Conservation (phyloP, 2,113 vertebrate genomes). For the Cebidichthys violaceus region DNA sequence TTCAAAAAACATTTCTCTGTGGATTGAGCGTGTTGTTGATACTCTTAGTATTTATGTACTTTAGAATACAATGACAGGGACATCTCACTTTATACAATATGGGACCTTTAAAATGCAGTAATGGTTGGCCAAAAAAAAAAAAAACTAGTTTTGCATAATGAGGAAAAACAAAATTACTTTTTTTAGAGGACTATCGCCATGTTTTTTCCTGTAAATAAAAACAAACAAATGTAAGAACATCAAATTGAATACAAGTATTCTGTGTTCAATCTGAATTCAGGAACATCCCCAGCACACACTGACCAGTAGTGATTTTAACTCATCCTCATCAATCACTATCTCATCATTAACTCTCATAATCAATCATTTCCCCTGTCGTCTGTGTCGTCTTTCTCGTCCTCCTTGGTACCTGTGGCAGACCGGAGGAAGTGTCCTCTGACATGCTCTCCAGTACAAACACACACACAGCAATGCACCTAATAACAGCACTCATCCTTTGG, state of each 20-base stretch:
- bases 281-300: neutral
- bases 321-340: neutral
- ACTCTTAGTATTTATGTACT: too few relatives aligned
- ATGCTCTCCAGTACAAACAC: neutral
- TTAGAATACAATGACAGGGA: too few relatives aligned
- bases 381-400: conserved; percentile 1
- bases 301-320: neutral
- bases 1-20: too few relatives aligned
- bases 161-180: neutral
- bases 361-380: conserved; percentile 1
- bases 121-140: neutral
- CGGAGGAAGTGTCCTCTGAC: neutral
- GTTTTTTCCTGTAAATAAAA: neutral
- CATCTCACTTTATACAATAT: too few relatives aligned
- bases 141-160: neutral
- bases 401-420: neutral
- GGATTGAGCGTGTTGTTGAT: too few relatives aligned
- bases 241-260: neutral
- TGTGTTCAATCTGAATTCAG: neutral
- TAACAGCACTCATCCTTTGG: conserved; percentile 23
- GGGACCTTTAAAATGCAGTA: neutral
- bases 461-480: conserved; percentile 16
- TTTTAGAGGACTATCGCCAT: too few relatives aligned
- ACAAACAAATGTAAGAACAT: neutral
- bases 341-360: neutral